A percentile compares a stretch with the other conserved stretches of the same genome.
Conservation (phyloP, 2,888 invertebrate genomes). For the Trichacis sp. region DNA sequence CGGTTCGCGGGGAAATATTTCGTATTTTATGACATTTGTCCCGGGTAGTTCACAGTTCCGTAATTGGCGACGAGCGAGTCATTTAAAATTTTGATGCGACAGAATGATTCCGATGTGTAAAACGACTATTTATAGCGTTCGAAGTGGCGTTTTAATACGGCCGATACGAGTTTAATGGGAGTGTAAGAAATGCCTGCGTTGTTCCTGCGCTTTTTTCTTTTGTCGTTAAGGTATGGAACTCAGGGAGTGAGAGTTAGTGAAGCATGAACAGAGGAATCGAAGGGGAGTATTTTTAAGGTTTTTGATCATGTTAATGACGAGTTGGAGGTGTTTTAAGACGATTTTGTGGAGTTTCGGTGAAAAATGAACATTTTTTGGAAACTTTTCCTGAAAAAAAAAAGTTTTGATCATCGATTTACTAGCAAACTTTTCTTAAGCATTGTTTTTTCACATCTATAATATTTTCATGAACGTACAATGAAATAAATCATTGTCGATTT, state of each 20-base stretch:
- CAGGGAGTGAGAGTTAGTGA: neutral
- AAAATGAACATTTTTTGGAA: too few species aligned
- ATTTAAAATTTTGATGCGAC: constrained; percentile 32
- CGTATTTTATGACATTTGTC: constrained; percentile 29
- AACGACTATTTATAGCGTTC: constrained; percentile 15
- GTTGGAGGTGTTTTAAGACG: too few species aligned
- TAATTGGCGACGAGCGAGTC: constrained; percentile 28
- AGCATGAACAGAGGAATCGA: neutral
- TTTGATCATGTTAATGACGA: too few species aligned
- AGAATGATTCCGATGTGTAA: constrained; percentile 23
- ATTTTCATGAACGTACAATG: too few species aligned
- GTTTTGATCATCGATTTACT: too few species aligned
- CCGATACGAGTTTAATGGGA: constrained; percentile 6
- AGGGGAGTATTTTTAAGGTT: too few species aligned
- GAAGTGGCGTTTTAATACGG: constrained; percentile 18
- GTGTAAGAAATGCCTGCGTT: constrained; percentile 6
- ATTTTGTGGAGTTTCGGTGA: too few species aligned
- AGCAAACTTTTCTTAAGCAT: too few species aligned
- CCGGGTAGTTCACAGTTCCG: constrained; percentile 27
- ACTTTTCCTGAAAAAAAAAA: too few species aligned
- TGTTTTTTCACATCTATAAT: too few species aligned
- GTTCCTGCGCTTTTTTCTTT: constrained; percentile 11
- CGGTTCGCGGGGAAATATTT: constrained; percentile 11
- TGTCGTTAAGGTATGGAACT: neutral
- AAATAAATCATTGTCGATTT: too few species aligned